Evolutionary conservation across 2,888 invertebrate species (phyloP).

Genomic region (Drymonia ruficornis): DNA sequence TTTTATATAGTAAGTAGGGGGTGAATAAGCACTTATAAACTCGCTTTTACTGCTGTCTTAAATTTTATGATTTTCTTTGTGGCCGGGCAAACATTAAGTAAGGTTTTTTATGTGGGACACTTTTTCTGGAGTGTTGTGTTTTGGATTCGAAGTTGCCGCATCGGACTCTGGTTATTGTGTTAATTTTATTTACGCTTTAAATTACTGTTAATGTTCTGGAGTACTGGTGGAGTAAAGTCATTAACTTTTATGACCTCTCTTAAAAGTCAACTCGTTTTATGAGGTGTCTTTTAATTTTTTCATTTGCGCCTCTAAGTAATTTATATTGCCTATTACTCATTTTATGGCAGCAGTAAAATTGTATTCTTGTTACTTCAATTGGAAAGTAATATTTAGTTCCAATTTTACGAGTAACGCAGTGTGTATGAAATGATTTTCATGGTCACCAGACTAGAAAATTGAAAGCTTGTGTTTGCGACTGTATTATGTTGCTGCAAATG

Average conservation of each 20-base stretch:
- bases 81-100: slow-evolving; percentile 41
- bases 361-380: background rate
- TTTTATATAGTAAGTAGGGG: slow-evolving; percentile 42
- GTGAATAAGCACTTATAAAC: slow-evolving; percentile 56
- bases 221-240: background rate
- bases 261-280: background rate
- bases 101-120: slow-evolving; percentile 42
- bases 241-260: background rate
- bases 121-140: slow-evolving; percentile 36
- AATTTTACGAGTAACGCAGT: background rate
- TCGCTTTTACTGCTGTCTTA: slow-evolving; percentile 56
- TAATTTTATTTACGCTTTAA: slow-evolving; percentile 16
- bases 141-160: slow-evolving; percentile 11
- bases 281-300: background rate
- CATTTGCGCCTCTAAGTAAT: background rate
- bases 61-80: slow-evolving; percentile 60
- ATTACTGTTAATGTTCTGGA: slow-evolving; percentile 15
- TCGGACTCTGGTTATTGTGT: slow-evolving; percentile 5
- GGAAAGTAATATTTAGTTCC: background rate
- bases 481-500: no score
- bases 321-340: background rate
- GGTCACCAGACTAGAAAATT: background rate
- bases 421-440: background rate
- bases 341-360: background rate
- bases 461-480: background rate